Conservation (phyloP, 2,888 invertebrate species). For the Ganaspis brasiliensis region DNA sequence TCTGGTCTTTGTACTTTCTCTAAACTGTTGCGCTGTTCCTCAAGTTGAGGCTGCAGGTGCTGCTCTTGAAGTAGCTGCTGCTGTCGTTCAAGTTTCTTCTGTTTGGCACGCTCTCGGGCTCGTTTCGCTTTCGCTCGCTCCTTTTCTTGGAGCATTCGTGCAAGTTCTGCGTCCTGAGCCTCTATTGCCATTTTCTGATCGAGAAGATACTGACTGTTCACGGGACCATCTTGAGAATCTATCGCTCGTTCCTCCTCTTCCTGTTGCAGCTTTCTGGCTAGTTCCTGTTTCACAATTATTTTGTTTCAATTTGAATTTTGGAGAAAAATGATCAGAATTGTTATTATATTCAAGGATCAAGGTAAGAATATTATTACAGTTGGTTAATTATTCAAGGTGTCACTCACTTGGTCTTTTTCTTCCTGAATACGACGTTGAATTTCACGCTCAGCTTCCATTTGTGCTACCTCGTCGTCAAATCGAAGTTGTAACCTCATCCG, state of each 20-base stretch:
- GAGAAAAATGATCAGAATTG: too few species aligned
- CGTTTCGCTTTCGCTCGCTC: conserved; percentile 87
- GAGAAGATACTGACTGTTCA: conserved; percentile 72
- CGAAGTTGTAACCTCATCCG: conserved; percentile 79
- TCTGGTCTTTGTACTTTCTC: conserved; percentile 77
- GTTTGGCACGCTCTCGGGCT: conserved; percentile 85
- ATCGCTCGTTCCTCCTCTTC: conserved; percentile 86
- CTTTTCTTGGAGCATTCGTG: conserved; percentile 88
- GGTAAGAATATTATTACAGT: too few species aligned
- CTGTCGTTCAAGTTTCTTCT: conserved; percentile 79
- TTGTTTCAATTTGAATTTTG: too few species aligned
- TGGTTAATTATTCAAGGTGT: too few species aligned
- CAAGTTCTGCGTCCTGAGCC: conserved; percentile 90
- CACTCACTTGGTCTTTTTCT: conserved; percentile 87
- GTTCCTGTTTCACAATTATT: conserved; percentile 81
- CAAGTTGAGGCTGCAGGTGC: conserved; percentile 82
- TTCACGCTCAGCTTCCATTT: conserved; percentile 78
- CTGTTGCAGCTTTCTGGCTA: conserved; percentile 89
- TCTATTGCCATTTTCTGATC: conserved; percentile 89
- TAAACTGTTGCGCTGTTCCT: conserved; percentile 74
- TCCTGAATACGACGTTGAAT: conserved; percentile 86
- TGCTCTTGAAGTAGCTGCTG: conserved; percentile 84
- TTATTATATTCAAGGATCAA: background rate
- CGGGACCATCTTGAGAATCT: conserved; percentile 81
- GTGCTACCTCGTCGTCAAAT: conserved; percentile 76